Base-by-base conservation (phyloP, 2,113 vertebrate species). In the Hemiprocne comata region DNA sequence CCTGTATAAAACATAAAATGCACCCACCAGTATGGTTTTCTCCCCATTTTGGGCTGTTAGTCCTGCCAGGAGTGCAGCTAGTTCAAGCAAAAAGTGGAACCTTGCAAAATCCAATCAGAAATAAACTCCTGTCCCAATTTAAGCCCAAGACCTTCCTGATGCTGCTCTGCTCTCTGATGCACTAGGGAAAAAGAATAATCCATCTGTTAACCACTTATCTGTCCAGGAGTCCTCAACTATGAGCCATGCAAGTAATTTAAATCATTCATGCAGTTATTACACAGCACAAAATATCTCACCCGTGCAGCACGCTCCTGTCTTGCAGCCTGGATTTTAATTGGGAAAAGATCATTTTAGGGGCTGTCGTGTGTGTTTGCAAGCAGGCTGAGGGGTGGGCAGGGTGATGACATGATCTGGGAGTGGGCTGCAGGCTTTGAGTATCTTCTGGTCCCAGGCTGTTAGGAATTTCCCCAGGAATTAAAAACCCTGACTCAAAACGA, bases 351-450 rank as follows among this genome's bases (percentile, higher is more conserved):
- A 46, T 11, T 89, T 77, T 71, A 20, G 82, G n/a, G 70, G 57
- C 70, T 85, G 58, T 14, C 0, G 0, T 61, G 89, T 34, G 13
- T 16, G 51, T 24, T 80, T 57, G 34, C 33, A 29, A 85, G 25
- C 44, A 51, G 0, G 0, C 33, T 1, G 18, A 62, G 48, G 12
- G 44, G 10, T 9, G 25, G 33, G 17, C 4, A 3, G 62, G 36
- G 42, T 51, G 76, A 78, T 2, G 0, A 25, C 38, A 19, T 3
- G 28, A 42, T 3, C 29, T 2, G 0, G 2, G 69, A 44, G 54
- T 40, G 42, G 62, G 29, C 38, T 48, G 55, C 8, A 33, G 55
- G 42, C 53, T 60, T 76, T 25, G 73, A 78, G 51, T 33, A 61
- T 50, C 5, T 89, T 21, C 69, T 25, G 46, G 33, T 58, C 70